Conservation (phyloP, 1,140 invertebrate genomes). For the Solenopsis invicta region DNA sequence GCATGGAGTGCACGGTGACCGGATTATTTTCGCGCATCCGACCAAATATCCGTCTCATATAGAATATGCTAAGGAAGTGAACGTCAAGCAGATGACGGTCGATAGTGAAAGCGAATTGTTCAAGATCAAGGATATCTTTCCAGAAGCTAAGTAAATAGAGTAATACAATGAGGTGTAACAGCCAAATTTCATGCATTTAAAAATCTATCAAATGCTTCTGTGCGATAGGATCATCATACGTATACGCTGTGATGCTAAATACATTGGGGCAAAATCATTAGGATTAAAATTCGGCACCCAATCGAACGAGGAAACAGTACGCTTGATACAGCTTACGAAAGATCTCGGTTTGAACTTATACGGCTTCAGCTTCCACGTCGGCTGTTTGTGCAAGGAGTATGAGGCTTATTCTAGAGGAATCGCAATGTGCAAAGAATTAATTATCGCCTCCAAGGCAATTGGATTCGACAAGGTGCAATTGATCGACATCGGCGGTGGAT, state of each 20-base stretch:
- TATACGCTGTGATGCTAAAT: constrained; percentile 94
- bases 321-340: constrained; percentile 92
- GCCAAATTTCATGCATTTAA: background rate
- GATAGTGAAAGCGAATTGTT: constrained; percentile 97
- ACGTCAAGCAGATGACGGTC: constrained; percentile 96
- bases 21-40: constrained; percentile 99
- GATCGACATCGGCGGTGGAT: constrained; percentile 95
- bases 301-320: constrained; percentile 91
- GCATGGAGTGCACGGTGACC: constrained; percentile 88
- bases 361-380: constrained; percentile 96
- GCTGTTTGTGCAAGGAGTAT: constrained; percentile 92
- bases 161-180: background rate
- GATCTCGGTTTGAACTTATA: constrained; percentile 91
- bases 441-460: constrained; percentile 89
- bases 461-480: constrained; percentile 91
- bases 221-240: constrained; percentile 93
- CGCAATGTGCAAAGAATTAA: constrained; percentile 89
- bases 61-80: constrained; percentile 91
- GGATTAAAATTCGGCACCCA: constrained; percentile 98
- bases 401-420: constrained; percentile 92
- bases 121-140: constrained; percentile 95
- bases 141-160: constrained; percentile 92
- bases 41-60: constrained; percentile 97
- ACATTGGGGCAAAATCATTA: constrained; percentile 90
- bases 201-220: background rate